Base-by-base conservation (phyloP, 2,888 invertebrate species). In the Rotaria socialis region DNA sequence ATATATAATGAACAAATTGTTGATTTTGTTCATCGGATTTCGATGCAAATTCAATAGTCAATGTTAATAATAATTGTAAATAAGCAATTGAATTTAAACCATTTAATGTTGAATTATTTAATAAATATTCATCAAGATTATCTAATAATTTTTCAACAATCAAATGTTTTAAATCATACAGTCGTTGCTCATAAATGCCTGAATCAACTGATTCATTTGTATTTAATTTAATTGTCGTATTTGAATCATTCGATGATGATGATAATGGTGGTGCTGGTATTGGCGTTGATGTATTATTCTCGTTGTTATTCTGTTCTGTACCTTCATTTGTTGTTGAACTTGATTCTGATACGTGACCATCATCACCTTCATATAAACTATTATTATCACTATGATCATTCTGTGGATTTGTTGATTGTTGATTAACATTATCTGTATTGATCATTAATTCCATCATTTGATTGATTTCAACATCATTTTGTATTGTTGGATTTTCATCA, bases 81-180 rank as follows among this genome's bases (percentile, higher is more conserved):
- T 85, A 85, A n/a, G 85, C 86, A 8, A 86, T 85, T 1, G 86
- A 86, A 35, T 86, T 86, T 19, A 86, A 24, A 47, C 86, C 86
- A 47, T 85, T 56, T 50, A 85, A 47, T 8, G 3, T 24, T 22
- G 47, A 16, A 60, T 84, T 85, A 8, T 75, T 4, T 8, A 27
- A 16, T 8, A 56, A 47, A 11, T 85, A 84, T 11, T 52, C 41
- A 22, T 60, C 24, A 16, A 86, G 74, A 41, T 85, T 75, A 6
- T 41, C 56, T 22, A 43, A 35, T 6, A 86, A 56, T 35, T 75
- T 85, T 41, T 85, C 43, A 8, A 86, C n/a, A 27, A 86, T 80
- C 10, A 86, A 16, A 35, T 52, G 75, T 60, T 85, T 74, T 7
- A 80, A n/a, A n/a, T 47, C 47, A 47, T 47, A 80, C 14, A 80